Base-by-base conservation (phyloP, 2,888 invertebrate species). In the Cynaeus angustus region DNA sequence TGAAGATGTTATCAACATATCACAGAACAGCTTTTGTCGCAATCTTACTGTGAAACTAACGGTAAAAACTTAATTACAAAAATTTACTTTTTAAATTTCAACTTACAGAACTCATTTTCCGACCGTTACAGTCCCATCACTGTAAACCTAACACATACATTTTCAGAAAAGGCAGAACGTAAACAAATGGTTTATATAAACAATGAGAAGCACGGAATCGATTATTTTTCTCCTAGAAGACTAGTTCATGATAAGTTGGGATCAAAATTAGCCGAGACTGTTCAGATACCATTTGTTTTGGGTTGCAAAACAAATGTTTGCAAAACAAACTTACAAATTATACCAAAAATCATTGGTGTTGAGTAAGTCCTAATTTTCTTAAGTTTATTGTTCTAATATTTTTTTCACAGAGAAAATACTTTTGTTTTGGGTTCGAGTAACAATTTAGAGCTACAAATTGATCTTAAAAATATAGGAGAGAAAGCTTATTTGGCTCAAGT, bases 291-390 rank as follows among this genome's bases (percentile, higher is more conserved):
- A 0, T 82, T 80, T 53, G 84, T 87, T 0, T 83, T 86, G 43
- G 88, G 87, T 65, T 90, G 90, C 0, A 82, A 85, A n/a, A 88
- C 89, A 68, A 81, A 87, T 43, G 83, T 87, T 61, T 88, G 90
- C 77, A 85, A 82, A 8, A 87, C 89, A 0, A 84, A 86, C 79
- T 79, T 90, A 2, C 68, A 74, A 28, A 58, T 82, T 10, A 59
- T 77, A 16, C 58, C 77, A 0, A 65, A 38, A 13, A 79, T 81
- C 53, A 68, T 72, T 4, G 68, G 59, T 50, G 30, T 50, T 3
- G 13, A 56, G 14, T 10, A 21, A 45, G 21, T 26, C 1, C 28
- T 9, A 2, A 33, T 6, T 33, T 33, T 33, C 1, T 9, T 7
- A 33, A 6, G 1, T 4, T 1, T 33, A 33, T 6, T 2, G 2